Conservation (phyloP, 2,797 vertebrate genomes). For the Cirrhinus mrigala region DNA sequence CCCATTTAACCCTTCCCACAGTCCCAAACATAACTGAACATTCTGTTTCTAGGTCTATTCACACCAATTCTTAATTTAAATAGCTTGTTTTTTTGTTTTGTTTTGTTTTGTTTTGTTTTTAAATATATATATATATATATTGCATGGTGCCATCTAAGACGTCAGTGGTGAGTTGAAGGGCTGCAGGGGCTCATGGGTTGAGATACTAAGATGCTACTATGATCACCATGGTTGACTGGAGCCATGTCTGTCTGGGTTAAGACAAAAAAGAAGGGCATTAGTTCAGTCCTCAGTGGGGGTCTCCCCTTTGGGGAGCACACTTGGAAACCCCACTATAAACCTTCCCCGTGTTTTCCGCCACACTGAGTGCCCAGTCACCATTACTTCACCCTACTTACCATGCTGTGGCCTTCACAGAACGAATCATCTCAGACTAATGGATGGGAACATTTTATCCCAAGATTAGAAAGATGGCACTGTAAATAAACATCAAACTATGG, state of each 20-base stretch:
- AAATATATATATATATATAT: no score
- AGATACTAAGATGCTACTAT: neutral
- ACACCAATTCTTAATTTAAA: no score
- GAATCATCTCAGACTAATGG: neutral
- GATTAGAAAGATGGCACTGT: neutral
- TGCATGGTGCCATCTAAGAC: neutral
- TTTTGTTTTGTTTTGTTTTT: neutral
- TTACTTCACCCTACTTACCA: neutral
- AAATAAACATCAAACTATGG: neutral
- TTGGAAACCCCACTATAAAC: constrained; percentile 13
- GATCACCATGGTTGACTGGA: constrained; percentile 41
- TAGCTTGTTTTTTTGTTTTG: neutral
- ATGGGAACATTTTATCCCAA: neutral
- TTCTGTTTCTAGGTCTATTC: neutral
- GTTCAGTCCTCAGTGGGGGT: constrained; percentile 71
- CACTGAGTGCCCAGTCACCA: neutral
- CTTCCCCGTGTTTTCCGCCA: neutral
- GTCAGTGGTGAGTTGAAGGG: neutral
- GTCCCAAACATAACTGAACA: neutral
- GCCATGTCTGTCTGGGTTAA: constrained; percentile 47
- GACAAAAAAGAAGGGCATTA: constrained; percentile 60
- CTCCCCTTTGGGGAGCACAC: neutral
- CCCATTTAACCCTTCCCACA: neutral
- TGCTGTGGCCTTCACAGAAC: neutral
- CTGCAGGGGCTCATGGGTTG: neutral